Percentiles rank a stretch among this genome's conserved stretches.
phyloP scores from a whole-genome alignment of 2,888 invertebrate genomes.

The Lasiommata megera region DNA sequence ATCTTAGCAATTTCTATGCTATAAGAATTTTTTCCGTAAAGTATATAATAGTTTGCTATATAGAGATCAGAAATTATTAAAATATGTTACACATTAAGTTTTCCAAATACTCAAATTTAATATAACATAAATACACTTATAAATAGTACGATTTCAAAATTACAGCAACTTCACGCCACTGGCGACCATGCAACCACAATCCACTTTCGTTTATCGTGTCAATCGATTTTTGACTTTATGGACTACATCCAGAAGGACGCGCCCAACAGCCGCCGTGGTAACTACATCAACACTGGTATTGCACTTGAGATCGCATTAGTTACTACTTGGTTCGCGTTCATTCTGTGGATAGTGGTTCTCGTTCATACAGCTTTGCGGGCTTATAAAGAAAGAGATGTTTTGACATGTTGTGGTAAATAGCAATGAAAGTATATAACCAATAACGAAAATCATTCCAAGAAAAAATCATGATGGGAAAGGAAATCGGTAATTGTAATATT shows the following conservation, averaged over 20 bases:
- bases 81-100: too few relatives aligned
- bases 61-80: too few relatives aligned
- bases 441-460: too few relatives aligned
- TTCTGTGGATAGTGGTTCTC: constrained; percentile 77
- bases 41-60: too few relatives aligned
- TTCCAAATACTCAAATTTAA: too few relatives aligned
- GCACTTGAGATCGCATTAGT: constrained; percentile 85
- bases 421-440: too few relatives aligned
- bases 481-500: too few relatives aligned
- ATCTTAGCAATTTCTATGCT: too few relatives aligned
- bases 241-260: constrained; percentile 89
- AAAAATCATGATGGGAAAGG: too few relatives aligned
- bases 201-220: constrained; percentile 85
- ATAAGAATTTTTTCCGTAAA: too few relatives aligned
- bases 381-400: constrained; percentile 61
- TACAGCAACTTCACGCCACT: constrained; percentile 70
- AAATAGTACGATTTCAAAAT: constrained; percentile 20
- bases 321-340: constrained; percentile 83
- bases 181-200: constrained; percentile 83
- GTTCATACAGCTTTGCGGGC: constrained; percentile 79
- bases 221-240: constrained; percentile 90
- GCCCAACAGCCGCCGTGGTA: constrained; percentile 83
- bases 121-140: too few relatives aligned
- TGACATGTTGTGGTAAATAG: constrained; percentile 74
- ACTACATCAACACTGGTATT: constrained; percentile 87